These are phyloP conservation scores for Ceyx melanurus DNA, from an alignment of 2,113 vertebrate genomes.

Conservation along the genomic window DNA sequence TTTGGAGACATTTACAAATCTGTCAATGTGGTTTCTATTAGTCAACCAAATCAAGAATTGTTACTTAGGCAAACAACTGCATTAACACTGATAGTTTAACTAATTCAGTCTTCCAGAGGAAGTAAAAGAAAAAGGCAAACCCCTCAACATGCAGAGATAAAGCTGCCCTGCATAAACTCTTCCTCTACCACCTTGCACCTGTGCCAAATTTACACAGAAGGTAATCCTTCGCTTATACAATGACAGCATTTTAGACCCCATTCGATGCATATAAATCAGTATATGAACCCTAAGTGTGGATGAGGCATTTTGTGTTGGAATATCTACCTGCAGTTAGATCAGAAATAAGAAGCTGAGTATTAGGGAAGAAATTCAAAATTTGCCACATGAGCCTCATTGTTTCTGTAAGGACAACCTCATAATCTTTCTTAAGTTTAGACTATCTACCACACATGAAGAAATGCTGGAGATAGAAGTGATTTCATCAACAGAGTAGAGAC, in stretches of 20 bases:
- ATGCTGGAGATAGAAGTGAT: background rate
- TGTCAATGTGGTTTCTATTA: background rate
- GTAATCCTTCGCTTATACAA: background rate
- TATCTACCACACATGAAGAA: background rate
- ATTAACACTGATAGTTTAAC: background rate
- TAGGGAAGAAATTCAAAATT: background rate
- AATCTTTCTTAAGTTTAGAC: background rate
- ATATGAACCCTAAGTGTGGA: background rate
- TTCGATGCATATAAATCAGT: background rate
- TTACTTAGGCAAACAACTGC: background rate
- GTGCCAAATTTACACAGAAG: background rate
- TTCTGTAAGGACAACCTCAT: background rate
- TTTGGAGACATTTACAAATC: background rate
- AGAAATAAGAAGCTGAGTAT: background rate
- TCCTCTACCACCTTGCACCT: background rate
- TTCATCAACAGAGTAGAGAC: background rate
- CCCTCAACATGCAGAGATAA: background rate
- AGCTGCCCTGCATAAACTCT: background rate
- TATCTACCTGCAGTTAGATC: background rate
- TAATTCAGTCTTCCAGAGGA: background rate
- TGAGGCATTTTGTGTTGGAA: background rate
- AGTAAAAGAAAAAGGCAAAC: background rate
- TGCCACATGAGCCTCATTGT: background rate
- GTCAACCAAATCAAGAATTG: background rate
- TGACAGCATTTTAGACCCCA: fast-evolving